Conservation (phyloP, 1,140 invertebrate species). For the Plectrocnemia conspersa region DNA sequence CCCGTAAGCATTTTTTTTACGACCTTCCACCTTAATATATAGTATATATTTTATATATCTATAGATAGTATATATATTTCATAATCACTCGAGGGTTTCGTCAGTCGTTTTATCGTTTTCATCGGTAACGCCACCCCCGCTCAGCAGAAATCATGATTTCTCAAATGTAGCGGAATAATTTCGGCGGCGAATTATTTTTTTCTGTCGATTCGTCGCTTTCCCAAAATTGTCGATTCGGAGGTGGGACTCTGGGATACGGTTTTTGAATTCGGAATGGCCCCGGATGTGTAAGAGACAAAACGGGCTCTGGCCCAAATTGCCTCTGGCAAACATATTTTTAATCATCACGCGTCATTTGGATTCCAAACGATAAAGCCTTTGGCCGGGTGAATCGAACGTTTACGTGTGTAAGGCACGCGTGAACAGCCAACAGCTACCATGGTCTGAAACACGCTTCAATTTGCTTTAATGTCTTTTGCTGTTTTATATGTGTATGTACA, state of each 20-base stretch:
- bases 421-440: too few species aligned
- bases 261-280: constrained; percentile 16
- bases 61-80: too few species aligned
- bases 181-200: constrained; percentile 20
- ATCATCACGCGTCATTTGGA: constrained; percentile 17
- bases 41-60: too few species aligned
- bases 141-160: constrained; percentile 27
- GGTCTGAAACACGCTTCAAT: too few species aligned
- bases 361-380: constrained; percentile 9
- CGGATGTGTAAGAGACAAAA: constrained; percentile 1
- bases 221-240: background rate
- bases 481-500: too few species aligned
- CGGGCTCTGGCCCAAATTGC: constrained; percentile 6
- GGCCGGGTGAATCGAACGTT: background rate
- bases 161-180: constrained; percentile 35
- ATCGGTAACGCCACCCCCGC: background rate
- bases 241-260: constrained; percentile 10
- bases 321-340: constrained; percentile 19
- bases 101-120: too few species aligned
- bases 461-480: too few species aligned
- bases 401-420: background rate
- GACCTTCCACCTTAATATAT: too few species aligned
- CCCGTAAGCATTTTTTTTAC: too few species aligned
- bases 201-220: constrained; percentile 23
- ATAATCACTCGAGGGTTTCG: too few species aligned